Evolutionary conservation across 1,140 invertebrate genomes (phyloP).

Genomic region (Psilanteris sp.): DNA sequence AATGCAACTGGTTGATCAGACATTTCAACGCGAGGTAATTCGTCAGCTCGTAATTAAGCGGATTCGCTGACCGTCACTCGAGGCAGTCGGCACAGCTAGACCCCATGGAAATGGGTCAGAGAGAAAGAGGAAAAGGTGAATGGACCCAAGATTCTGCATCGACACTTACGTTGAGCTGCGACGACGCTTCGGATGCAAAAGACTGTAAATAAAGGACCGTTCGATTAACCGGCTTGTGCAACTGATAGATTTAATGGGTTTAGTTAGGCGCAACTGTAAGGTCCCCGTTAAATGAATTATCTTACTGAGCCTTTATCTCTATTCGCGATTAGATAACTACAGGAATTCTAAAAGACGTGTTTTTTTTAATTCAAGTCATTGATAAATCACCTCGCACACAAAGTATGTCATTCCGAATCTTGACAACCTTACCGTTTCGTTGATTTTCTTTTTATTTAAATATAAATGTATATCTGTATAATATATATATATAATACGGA

Average conservation of each 20-base stretch:
- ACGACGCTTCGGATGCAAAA: constrained; percentile 33
- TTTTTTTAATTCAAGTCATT: too few species aligned
- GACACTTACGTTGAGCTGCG: constrained; percentile 50
- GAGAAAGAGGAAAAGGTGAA: constrained; percentile 71
- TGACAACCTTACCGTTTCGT: too few species aligned
- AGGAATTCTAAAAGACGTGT: too few species aligned
- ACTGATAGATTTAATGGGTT: too few species aligned
- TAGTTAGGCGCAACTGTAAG: background rate
- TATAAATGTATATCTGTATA: too few species aligned
- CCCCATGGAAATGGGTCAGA: constrained; percentile 59
- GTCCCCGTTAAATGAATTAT: background rate
- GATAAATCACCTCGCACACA: too few species aligned
- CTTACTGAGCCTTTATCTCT: background rate
- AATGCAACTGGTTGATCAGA: constrained; percentile 5
- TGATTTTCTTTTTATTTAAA: too few species aligned
- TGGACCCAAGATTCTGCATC: constrained; percentile 68
- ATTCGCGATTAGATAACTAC: background rate
- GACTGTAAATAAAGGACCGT: constrained; percentile 1
- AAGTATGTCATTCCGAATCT: too few species aligned
- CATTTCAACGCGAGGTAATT: constrained; percentile 34
- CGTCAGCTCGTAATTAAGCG: constrained; percentile 41
- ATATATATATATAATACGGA: too few species aligned
- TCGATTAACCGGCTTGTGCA: constrained; percentile 1
- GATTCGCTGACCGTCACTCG: constrained; percentile 17
- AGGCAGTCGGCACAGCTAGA: constrained; percentile 12